Percentiles rank a stretch among this genome's conserved stretches.
These are phyloP conservation scores for Gymnocephalus cernua DNA, from an alignment of 2,113 vertebrate species.

Conservation along the genomic window DNA sequence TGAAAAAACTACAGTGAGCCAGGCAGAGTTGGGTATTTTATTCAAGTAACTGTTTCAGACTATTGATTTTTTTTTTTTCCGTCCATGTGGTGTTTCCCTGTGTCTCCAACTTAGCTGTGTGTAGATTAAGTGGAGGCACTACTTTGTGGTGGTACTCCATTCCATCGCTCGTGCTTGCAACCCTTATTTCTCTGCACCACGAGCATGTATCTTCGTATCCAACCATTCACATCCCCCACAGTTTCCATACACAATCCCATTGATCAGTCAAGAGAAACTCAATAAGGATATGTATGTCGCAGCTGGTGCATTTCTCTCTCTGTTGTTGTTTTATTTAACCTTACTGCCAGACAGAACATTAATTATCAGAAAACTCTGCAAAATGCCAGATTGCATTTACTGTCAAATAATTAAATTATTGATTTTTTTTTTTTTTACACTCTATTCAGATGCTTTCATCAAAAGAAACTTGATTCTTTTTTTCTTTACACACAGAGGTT, in stretches of 20 bases:
- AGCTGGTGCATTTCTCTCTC: background rate
- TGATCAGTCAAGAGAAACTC: conserved; percentile 26
- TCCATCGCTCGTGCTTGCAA: conserved; percentile 12
- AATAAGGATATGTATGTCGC: background rate
- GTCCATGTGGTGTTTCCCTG: conserved; percentile 37
- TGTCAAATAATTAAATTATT: conserved; percentile 1
- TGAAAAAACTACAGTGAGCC: conserved; percentile 43
- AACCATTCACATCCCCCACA: background rate
- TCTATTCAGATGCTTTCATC: background rate
- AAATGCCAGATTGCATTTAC: conserved; percentile 12
- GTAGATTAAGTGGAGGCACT: conserved; percentile 57
- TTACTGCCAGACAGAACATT: conserved; percentile 15
- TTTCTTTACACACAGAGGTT: background rate
- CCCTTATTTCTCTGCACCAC: background rate
- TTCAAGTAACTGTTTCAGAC: conserved; percentile 60
- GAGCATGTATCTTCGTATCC: conserved; percentile 26
- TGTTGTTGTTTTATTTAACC: conserved; percentile 20
- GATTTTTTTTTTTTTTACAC: conserved; percentile 5
- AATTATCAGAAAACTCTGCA: background rate
- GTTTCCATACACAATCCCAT: conserved; percentile 11
- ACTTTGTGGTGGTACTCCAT: conserved; percentile 14
- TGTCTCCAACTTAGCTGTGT: conserved; percentile 36
- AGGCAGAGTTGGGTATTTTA: conserved; percentile 47
- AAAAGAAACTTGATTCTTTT: background rate
- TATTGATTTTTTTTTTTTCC: conserved; percentile 55